Evolutionary conservation across 2,888 invertebrate species (phyloP), one percentile per base, ranked within the genome.

Genomic region (Caenorhabditis panamensis): DNA sequence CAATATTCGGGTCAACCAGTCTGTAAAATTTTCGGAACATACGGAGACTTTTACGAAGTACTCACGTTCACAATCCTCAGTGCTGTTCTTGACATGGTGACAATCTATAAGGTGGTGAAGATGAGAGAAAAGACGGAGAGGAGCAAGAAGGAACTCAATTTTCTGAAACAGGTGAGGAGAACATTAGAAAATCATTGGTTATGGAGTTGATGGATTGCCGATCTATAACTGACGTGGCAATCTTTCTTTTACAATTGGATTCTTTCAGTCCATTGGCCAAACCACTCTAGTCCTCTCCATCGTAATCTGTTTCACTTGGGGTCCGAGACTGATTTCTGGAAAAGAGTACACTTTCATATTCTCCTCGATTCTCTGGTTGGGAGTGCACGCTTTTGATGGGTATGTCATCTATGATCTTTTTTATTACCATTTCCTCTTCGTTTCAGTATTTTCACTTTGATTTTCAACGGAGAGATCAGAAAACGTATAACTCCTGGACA

Each of bases 351-450:
- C 72, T 6, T 73, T 73, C 37, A 51, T 73, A 26, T 64, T 73
- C 44, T 73, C 72, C 16, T 73, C 72, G 0, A 73, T 73, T 37
- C 58, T 73, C 4, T 73, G 72, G 72, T 24, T 36, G 3, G 56
- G 64, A 20, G 72, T 73, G 0, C 72, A 73, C 20, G 22, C 37
- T 11, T 73, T 73, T 37, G 72, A 73, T 26, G 72, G 72, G 72
- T 64, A 49, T 47, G 20, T 20, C 0, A n/a, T n/a, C n/a, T n/a
- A n/a, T n/a, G n/a, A n/a, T n/a, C n/a, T n/a, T n/a, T n/a, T n/a
- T n/a, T n/a, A n/a, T n/a, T n/a, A n/a, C n/a, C 36, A 26, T 36
- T 69, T 69, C 2, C n/a, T n/a, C n/a, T n/a, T n/a, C n/a, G n/a
- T n/a, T n/a, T n/a, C 69, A 69, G 69, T 8, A 18, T 69, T 0